phyloP scores from a whole-genome alignment of 2,797 vertebrate species.

The Phrynocephalus forsythii region DNA sequence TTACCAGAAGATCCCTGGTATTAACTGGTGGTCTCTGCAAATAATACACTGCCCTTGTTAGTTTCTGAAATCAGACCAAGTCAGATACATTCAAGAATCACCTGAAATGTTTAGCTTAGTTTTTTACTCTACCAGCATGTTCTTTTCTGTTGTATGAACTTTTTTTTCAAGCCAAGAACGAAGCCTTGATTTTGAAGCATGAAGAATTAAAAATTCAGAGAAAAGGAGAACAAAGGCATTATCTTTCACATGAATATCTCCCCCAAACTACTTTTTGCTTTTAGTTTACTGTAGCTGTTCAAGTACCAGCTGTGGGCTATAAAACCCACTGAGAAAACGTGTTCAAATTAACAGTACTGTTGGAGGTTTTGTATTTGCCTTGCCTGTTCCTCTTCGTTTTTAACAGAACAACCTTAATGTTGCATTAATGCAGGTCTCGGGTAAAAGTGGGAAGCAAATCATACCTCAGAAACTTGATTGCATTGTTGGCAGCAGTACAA shows the following conservation, averaged over 20 bases:
- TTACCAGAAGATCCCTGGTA: no score
- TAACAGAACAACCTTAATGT: constrained; percentile 49
- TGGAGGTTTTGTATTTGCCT: constrained; percentile 11
- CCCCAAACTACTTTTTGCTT: background rate
- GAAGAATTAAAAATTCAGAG: constrained; percentile 1
- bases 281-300: background rate
- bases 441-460: constrained; percentile 63
- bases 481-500: constrained; percentile 64
- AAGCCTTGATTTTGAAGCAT: background rate
- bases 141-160: background rate
- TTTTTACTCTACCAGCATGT: background rate
- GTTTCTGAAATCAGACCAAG: no score
- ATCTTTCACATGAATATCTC: background rate
- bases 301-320: constrained; percentile 23
- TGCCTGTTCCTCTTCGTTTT: constrained; percentile 48
- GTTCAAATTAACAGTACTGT: constrained; percentile 32
- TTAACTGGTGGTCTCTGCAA: no score
- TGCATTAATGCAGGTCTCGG: constrained; percentile 57
- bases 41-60: no score
- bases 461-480: constrained; percentile 54
- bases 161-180: background rate
- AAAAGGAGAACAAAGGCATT: constrained; percentile 1
- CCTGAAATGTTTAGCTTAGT: background rate
- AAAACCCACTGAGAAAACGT: constrained; percentile 16
- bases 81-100: no score